Conservation (phyloP, 2,113 vertebrate species). For the Paramormyrops kingsleyae region DNA sequence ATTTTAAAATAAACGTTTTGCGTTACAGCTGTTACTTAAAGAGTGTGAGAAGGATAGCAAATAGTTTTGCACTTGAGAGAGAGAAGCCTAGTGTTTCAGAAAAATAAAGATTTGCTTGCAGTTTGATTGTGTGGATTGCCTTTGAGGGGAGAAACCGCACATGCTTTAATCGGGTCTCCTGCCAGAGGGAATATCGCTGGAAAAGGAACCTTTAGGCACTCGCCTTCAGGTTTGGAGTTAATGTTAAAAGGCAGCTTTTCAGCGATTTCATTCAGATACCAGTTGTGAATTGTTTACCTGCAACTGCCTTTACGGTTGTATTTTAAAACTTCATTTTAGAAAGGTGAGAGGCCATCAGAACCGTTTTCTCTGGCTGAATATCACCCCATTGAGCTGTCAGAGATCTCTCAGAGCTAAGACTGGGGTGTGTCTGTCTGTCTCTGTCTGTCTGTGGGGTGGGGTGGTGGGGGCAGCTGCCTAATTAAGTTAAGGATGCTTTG, state of each 20-base stretch:
- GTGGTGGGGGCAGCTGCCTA: constrained; percentile 31
- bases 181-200: not conserved
- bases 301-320: constrained; percentile 11
- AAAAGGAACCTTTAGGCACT: not conserved
- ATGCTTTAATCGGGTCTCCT: not conserved
- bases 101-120: not conserved
- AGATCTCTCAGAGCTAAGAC: constrained; percentile 33
- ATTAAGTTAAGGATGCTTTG: constrained; percentile 37
- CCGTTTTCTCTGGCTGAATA: constrained; percentile 37
- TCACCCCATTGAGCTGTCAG: constrained; percentile 38
- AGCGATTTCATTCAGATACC: not conserved
- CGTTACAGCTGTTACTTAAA: too few species aligned
- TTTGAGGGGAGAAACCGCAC: not conserved
- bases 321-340: constrained; percentile 25
- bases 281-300: not conserved
- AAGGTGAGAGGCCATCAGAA: constrained; percentile 1
- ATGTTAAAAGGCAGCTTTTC: not conserved
- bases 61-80: not conserved
- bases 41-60: not conserved
- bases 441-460: not conserved
- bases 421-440: not conserved
- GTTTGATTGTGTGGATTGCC: not conserved
- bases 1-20: not conserved
- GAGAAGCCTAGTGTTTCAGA: not conserved
- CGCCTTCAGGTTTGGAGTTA: not conserved